These are phyloP conservation scores for Apotomis capreana DNA, from an alignment of 2,888 invertebrate species.

Conservation along the genomic window DNA sequence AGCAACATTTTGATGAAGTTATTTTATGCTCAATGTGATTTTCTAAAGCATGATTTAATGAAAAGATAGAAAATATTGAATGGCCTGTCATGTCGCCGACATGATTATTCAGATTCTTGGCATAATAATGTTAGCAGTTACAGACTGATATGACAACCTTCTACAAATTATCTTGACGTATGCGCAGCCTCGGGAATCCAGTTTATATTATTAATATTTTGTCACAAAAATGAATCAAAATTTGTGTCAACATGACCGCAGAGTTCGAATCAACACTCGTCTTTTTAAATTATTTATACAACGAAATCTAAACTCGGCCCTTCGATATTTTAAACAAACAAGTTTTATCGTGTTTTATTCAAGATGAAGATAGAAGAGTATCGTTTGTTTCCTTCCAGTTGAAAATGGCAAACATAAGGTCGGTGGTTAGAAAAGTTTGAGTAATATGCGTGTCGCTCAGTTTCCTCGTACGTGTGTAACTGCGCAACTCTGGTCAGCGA, in stretches of 20 bases:
- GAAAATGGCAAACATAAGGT: neutral
- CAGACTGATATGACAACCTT: conserved; percentile 30
- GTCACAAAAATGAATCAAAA: conserved; percentile 31
- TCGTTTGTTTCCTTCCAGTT: conserved; percentile 12
- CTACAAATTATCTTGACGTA: conserved; percentile 34
- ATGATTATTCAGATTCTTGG: conserved; percentile 18
- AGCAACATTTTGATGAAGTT: neutral
- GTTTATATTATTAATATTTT: conserved; percentile 28
- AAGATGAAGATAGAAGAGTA: neutral
- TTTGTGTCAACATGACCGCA: conserved; percentile 18
- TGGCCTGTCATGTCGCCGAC: conserved; percentile 10
- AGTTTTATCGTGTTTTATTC: neutral
- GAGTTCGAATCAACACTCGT: neutral
- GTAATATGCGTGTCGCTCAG: conserved; percentile 62
- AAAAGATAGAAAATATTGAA: conserved; percentile 17
- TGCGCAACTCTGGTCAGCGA: conserved; percentile 75
- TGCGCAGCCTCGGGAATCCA: conserved; percentile 29
- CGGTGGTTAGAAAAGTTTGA: conserved; percentile 14
- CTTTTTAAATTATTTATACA: neutral
- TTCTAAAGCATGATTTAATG: conserved; percentile 10
- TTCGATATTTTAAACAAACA: conserved; percentile 10
- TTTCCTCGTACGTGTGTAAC: conserved; percentile 81
- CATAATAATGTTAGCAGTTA: conserved; percentile 27
- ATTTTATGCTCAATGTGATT: neutral
- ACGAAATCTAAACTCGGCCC: neutral